Evolutionary conservation across 2,113 vertebrate species (phyloP), one percentile per base, ranked within the genome.

Genomic region (Myrmophylax atrothorax): DNA sequence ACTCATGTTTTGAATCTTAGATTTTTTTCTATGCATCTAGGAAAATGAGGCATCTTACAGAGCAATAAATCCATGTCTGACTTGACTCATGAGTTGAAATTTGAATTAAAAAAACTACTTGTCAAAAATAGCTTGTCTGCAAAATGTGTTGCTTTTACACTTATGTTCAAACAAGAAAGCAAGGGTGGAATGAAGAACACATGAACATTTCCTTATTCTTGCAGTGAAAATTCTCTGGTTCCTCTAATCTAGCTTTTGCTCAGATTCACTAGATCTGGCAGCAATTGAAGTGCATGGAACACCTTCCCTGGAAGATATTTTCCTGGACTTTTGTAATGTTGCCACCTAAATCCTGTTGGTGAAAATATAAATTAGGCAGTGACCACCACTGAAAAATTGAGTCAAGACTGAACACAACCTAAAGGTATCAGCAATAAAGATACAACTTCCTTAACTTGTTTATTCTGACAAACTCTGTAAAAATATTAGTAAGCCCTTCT

Each of bases 221-320:
- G 28, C 3, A 18, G 33, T 50, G 26, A 75, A 19, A 59, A 53
- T 83, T 76, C 12, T 46, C 29, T 47, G 10, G 3, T 59, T 81
- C 26, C 22, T 68, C 31, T 72, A 75, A 93, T 59, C 6, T 28
- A 87, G 14, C 7, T 35, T 37, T n/a, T 18, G 2, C n/a, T 25
- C 28, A 85, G 58, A 64, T 26, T 25, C 22, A 33, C 25, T 49
- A 42, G 52, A 92, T 42, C 6, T 33, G 82, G 28, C 15, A 75
- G 24, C 35, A 62, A 19, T 1, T 28, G 29, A 84, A 64, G 10
- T 31, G 3, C 0, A 1, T 11, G 5, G 26, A n/a, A 18, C 40
- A 15, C 26, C 35, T 78, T 89, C 35, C 31, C 7, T 50, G 46
- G 23, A 69, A 90, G 25, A 28, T 59, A 15, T 50, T 85, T 89